Conservation (phyloP, 2,113 vertebrate species). For the Archocentrus centrarchus region DNA sequence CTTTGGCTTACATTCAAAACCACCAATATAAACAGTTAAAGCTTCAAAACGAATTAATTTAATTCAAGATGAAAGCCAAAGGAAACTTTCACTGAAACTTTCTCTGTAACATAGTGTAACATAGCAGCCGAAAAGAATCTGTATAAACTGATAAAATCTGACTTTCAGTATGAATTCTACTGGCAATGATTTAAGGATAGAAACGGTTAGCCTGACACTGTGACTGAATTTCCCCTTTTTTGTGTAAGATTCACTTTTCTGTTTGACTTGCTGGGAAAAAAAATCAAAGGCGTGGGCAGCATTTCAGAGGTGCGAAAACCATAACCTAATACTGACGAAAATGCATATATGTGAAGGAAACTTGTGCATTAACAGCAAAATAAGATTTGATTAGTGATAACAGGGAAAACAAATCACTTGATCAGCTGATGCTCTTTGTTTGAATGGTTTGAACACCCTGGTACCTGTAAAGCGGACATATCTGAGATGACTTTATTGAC, state of each 20-base stretch:
- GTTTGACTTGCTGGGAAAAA: background rate
- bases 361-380: background rate
- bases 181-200: background rate
- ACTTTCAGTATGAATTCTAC: background rate
- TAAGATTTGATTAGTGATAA: background rate
- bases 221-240: constrained; percentile 2
- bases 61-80: background rate
- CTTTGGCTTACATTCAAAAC: background rate
- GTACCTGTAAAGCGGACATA: too few species aligned
- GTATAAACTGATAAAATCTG: background rate
- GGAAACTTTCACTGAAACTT: background rate
- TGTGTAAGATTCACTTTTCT: background rate
- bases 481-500: background rate
- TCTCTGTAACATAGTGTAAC: background rate
- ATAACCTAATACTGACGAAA: background rate
- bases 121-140: background rate
- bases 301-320: constrained; percentile 12
- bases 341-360: constrained; percentile 7
- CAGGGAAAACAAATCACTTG: background rate
- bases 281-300: background rate
- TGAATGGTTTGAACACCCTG: background rate
- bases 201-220: background rate
- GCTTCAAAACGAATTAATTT: background rate
- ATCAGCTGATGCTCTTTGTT: constrained; percentile 4
- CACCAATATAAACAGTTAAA: background rate